These are phyloP conservation scores for Hepsetus odoe DNA, from an alignment of 2,113 vertebrate species.

Conservation along the genomic window DNA sequence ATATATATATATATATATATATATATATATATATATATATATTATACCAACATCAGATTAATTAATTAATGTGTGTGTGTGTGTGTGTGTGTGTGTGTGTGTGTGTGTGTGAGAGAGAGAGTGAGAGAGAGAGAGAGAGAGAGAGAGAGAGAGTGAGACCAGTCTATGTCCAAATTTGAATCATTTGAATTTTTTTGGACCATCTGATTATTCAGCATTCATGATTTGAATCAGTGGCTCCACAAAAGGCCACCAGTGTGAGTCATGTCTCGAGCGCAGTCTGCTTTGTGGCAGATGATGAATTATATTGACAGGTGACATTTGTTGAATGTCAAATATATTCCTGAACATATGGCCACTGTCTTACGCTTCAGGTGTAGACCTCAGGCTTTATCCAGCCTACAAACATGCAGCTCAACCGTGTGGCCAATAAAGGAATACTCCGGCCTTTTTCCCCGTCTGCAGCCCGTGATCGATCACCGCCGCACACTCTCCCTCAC, in stretches of 20 bases:
- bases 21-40: no score
- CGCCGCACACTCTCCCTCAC: no score
- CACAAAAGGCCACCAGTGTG: slow-evolving; percentile 7
- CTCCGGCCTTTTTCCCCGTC: not conserved
- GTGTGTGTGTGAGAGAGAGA: no score
- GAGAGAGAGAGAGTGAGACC: no score
- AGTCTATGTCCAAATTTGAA: not conserved
- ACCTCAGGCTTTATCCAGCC: not conserved
- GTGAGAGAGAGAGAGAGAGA: no score
- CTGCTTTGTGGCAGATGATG: slow-evolving; percentile 6
- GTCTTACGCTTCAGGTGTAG: slow-evolving; percentile 19
- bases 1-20: no score
- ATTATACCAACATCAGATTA: no score
- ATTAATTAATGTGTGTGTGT: no score
- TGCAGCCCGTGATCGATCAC: not conserved
- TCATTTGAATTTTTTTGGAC: not conserved
- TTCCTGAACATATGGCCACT: slow-evolving; percentile 43
- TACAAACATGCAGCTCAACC: not conserved
- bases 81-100: no score
- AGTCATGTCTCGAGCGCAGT: slow-evolving; percentile 3
- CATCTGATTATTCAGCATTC: slow-evolving; percentile 17
- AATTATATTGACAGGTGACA: slow-evolving; percentile 49
- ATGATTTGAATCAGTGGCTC: not conserved
- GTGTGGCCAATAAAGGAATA: no score
- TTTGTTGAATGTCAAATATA: slow-evolving; percentile 47